Conservation (phyloP, 1,140 invertebrate species). For the Augochlora pura region DNA sequence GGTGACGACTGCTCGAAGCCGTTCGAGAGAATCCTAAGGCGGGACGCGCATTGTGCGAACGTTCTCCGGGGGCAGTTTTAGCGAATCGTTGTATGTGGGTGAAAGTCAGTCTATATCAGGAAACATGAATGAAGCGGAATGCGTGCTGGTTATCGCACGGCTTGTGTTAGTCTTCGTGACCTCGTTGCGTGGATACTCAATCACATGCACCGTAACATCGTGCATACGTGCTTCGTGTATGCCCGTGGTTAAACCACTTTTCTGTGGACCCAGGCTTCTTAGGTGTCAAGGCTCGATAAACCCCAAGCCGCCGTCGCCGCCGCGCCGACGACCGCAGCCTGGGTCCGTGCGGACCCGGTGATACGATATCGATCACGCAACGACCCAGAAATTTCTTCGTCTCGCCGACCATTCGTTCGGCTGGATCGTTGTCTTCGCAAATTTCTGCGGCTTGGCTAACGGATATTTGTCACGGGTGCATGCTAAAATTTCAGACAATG, state of each 20-base stretch:
- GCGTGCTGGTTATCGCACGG: constrained; percentile 76
- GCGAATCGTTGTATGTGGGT: constrained; percentile 42
- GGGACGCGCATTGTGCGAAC: constrained; percentile 32
- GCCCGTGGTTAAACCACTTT: constrained; percentile 9
- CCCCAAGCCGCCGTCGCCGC: no score
- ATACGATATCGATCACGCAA: no score
- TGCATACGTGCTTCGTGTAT: constrained; percentile 16
- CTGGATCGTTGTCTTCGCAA: no score
- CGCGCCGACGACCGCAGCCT: no score
- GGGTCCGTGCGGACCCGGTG: no score
- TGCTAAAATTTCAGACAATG: no score
- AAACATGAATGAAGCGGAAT: constrained; percentile 78
- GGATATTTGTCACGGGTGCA: no score
- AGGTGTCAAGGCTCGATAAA: no score
- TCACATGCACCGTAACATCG: constrained; percentile 41
- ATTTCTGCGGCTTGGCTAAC: no score
- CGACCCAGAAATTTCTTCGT: no score
- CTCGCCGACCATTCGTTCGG: no score
- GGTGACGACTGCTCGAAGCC: not conserved
- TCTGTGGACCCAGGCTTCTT: not conserved
- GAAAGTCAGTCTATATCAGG: constrained; percentile 66
- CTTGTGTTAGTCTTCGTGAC: constrained; percentile 75
- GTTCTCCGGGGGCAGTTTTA: constrained; percentile 37
- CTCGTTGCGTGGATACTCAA: constrained; percentile 74
- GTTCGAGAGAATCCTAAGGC: constrained; percentile 5